Conservation (phyloP, 2,888 invertebrate genomes). For the Amiota minor region DNA sequence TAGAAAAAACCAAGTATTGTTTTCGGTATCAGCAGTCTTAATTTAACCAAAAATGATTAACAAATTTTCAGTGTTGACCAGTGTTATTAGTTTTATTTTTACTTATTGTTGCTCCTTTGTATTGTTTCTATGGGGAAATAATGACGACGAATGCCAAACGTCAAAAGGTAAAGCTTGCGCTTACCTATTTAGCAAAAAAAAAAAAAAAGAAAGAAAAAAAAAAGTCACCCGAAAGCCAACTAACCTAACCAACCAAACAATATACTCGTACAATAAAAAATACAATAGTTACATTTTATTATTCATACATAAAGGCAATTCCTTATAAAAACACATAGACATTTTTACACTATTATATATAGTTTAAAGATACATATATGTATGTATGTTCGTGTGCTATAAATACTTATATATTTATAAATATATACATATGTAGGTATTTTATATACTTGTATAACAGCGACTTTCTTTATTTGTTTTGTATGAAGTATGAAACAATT, state of each 20-base stretch:
- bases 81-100: neutral
- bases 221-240: neutral
- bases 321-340: constrained; percentile 37
- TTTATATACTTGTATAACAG: neutral
- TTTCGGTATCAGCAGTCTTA: no score
- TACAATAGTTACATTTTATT: constrained; percentile 32
- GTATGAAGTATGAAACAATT: constrained; percentile 20
- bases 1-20: no score
- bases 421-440: no score
- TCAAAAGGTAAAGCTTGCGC: constrained; percentile 48
- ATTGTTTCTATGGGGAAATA: constrained; percentile 63
- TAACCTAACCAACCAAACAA: no score
- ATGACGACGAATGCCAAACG: constrained; percentile 44
- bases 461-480: neutral
- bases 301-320: constrained; percentile 33
- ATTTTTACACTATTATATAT: constrained; percentile 28
- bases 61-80: neutral
- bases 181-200: constrained; percentile 49
- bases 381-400: neutral
- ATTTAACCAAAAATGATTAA: no score
- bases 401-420: constrained; percentile 12
- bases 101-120: constrained; percentile 27
- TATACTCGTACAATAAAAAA: neutral
- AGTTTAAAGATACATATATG: constrained; percentile 15
- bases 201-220: constrained; percentile 43